Base-by-base conservation (phyloP, 2,888 invertebrate species). In the Prosopocoilus inquinatus region DNA sequence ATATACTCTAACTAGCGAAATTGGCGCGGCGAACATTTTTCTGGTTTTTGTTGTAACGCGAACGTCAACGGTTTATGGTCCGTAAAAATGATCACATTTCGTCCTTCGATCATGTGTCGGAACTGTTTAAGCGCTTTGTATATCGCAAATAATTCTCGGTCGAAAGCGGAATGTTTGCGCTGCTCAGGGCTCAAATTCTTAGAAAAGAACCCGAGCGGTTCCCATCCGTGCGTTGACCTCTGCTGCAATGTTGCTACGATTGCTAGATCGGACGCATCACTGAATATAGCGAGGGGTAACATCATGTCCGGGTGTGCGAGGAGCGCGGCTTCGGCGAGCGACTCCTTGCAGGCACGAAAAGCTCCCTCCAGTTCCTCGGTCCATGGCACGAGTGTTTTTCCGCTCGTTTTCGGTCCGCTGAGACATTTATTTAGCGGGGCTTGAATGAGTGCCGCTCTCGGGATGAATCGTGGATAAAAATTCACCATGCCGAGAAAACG, bases 361-460 rank as follows among this genome's bases (percentile, higher is more conserved):
- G 46, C 46, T 32, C 7, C 8, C 28, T 28, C 46, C n/a, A 12
- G 12, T 16, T 46, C 20, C 9, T 32, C 16, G 9, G 46, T 28
- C 46, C 46, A 20, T 12, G 12, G 16, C 8, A 46, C 16, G 15
- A 11, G 12, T 28, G 16, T 16, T n/a, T n/a, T 46, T 20, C 32
- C 46, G 16, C 9, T 46, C 13, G n/a, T 44, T 4, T 44, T 44
- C n/a, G n/a, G 13, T 15, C 13, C 0, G 73, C 61, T 0, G 70
- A 43, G 0, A 60, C 11, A 12, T 38, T 38, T 50, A 46, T 72
- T 64, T 1, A 77, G 61, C 2, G 72, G 72, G 0, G 71, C 69
- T 60, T 74, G 74, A 1, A 60, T 52, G 28, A 61, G 11, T 2
- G 75, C 73, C 2, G 75, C 70, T 2, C 69, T 33, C 2, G n/a